Conservation (phyloP, 2,888 invertebrate genomes). For the Sphaeridia pumilis region DNA sequence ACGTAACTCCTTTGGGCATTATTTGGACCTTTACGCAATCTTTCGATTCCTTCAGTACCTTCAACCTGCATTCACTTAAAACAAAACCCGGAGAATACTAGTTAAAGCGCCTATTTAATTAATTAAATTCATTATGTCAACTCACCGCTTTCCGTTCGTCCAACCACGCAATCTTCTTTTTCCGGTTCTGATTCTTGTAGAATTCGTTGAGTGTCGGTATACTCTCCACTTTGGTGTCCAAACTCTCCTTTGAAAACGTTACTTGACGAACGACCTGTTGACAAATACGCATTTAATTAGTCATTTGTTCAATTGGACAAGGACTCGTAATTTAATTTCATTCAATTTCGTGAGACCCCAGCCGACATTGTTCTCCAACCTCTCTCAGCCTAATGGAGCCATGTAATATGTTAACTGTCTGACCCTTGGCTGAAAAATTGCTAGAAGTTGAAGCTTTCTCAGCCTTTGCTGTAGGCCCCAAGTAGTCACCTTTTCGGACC, state of each 20-base stretch:
- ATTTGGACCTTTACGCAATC: too few species aligned
- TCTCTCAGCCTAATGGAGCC: too few species aligned
- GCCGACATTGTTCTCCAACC: background rate
- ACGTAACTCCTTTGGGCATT: too few species aligned
- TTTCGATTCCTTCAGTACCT: too few species aligned
- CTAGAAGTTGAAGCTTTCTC: too few species aligned
- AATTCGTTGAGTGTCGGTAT: conserved; percentile 12
- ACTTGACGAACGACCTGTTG: conserved; percentile 36
- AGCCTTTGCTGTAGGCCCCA: too few species aligned
- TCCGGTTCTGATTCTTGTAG: conserved; percentile 27
- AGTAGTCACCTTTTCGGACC: conserved; percentile 4
- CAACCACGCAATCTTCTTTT: conserved; percentile 32
- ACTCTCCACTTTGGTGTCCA: conserved; percentile 4
- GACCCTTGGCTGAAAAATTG: background rate
- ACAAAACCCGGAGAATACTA: too few species aligned
- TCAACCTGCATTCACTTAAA: too few species aligned
- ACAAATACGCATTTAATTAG: conserved; percentile 19
- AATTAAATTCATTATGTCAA: too few species aligned
- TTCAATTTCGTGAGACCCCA: too few species aligned
- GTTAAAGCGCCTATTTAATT: too few species aligned
- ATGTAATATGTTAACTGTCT: background rate
- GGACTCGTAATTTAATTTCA: too few species aligned
- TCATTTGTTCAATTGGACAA: background rate
- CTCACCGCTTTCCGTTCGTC: conserved; percentile 35
- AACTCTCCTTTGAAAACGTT: conserved; percentile 27